phyloP scores from a whole-genome alignment of 1,140 invertebrate genomes.

The Chrysoperla carnea region DNA sequence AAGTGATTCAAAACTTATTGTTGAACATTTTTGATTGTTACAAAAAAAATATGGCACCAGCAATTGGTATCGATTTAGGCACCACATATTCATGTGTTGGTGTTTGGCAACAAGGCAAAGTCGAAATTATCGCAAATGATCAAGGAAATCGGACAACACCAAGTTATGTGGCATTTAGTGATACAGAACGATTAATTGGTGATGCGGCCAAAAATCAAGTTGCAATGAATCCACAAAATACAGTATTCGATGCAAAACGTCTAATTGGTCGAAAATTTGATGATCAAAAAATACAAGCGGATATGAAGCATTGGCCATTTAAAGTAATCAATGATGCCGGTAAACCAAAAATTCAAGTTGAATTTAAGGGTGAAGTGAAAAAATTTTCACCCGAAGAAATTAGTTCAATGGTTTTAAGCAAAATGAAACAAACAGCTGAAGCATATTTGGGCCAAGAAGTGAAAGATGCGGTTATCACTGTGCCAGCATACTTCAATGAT shows the following conservation, averaged over 20 bases:
- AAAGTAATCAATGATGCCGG: slow-evolving; percentile 37
- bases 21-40: too few relatives aligned
- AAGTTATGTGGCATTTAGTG: slow-evolving; percentile 76
- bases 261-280: slow-evolving; percentile 45
- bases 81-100: slow-evolving; percentile 70
- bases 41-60: slow-evolving; percentile 10
- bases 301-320: slow-evolving; percentile 52
- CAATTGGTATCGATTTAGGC: slow-evolving; percentile 62
- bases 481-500: slow-evolving; percentile 51
- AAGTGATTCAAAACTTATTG: too few relatives aligned
- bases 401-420: slow-evolving; percentile 44
- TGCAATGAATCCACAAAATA: slow-evolving; percentile 50
- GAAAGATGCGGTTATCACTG: slow-evolving; percentile 32
- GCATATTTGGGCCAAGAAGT: slow-evolving; percentile 26
- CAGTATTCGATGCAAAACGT: slow-evolving; percentile 48
- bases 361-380: slow-evolving; percentile 56
- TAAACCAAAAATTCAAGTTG: slow-evolving; percentile 43
- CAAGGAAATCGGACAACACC: slow-evolving; percentile 86
- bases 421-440: slow-evolving; percentile 41
- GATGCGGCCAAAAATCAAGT: slow-evolving; percentile 37
- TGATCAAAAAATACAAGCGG: slow-evolving; percentile 47
- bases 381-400: slow-evolving; percentile 60
- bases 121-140: slow-evolving; percentile 89
- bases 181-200: slow-evolving; percentile 55
- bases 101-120: slow-evolving; percentile 69